Evolutionary conservation across 2,888 invertebrate species (phyloP).

Genomic region (Cosmia pyralina): DNA sequence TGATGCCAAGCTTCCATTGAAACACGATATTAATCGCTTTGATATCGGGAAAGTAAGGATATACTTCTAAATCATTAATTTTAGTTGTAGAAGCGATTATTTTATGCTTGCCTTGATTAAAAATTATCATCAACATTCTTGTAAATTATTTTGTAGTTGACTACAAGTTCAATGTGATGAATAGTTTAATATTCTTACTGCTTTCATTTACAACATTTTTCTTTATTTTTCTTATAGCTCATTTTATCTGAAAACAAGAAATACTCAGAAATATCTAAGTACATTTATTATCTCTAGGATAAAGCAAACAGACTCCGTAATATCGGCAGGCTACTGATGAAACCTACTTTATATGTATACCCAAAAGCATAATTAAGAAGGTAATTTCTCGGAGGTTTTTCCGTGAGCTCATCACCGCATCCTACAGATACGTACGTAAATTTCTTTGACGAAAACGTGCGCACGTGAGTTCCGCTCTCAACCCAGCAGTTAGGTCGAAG

Average conservation of each 20-base stretch:
- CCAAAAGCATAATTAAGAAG: constrained; percentile 58
- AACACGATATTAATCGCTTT: constrained; percentile 29
- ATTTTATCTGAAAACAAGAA: constrained; percentile 1
- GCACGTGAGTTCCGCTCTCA: constrained; percentile 52
- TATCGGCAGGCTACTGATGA: constrained; percentile 24
- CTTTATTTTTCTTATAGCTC: background rate
- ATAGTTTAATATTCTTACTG: background rate
- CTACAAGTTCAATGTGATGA: background rate
- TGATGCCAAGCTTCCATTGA: constrained; percentile 38
- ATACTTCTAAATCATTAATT: constrained; percentile 2
- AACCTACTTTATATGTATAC: constrained; percentile 49
- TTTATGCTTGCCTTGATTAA: background rate
- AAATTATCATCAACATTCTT: background rate
- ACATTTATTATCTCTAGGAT: background rate
- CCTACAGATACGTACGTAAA: constrained; percentile 53
- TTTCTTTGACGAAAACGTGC: constrained; percentile 57
- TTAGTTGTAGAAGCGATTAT: background rate
- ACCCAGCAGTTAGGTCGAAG: constrained; percentile 41
- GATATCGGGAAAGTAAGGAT: constrained; percentile 2
- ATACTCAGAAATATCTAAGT: background rate
- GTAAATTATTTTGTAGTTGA: too few species aligned
- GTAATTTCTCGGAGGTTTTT: constrained; percentile 54
- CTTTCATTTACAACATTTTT: background rate
- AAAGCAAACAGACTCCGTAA: constrained; percentile 26
- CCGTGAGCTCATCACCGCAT: constrained; percentile 51